Conservation (phyloP, 2,888 invertebrate genomes). For the Entomobrya proxima region DNA sequence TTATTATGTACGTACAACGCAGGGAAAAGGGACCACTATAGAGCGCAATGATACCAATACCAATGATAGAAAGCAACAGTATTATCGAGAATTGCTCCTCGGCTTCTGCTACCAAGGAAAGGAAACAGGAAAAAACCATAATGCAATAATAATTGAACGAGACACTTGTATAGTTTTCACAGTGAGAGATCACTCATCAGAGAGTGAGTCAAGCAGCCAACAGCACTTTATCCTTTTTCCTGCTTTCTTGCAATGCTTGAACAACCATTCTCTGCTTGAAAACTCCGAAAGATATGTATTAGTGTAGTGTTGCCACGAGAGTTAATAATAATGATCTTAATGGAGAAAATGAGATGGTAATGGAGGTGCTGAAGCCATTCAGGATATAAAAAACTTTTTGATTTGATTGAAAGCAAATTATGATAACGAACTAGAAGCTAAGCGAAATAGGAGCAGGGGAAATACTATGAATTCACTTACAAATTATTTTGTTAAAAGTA, state of each 20-base stretch:
- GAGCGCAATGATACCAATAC: background rate
- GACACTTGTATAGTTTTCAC: background rate
- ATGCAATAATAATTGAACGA: background rate
- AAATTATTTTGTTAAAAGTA: too few species aligned
- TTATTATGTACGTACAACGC: too few species aligned
- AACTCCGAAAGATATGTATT: background rate
- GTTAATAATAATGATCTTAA: background rate
- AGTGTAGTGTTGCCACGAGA: too few species aligned
- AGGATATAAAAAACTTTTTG: conserved; percentile 7
- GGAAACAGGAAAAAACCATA: background rate
- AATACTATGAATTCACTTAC: too few species aligned
- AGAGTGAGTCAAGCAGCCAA: background rate
- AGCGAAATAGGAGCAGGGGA: background rate
- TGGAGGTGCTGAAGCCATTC: conserved; percentile 45
- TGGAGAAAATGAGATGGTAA: background rate
- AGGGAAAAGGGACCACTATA: background rate
- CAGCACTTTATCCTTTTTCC: background rate
- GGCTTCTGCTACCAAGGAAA: background rate
- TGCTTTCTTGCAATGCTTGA: background rate
- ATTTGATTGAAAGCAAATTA: conserved; percentile 24
- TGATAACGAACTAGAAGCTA: background rate
- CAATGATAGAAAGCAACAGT: background rate
- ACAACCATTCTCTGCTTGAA: background rate
- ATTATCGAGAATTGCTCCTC: background rate
- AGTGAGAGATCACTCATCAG: background rate